Evolutionary conservation across 2,113 vertebrate genomes (phyloP).

Genomic region (Centropristis striata): DNA sequence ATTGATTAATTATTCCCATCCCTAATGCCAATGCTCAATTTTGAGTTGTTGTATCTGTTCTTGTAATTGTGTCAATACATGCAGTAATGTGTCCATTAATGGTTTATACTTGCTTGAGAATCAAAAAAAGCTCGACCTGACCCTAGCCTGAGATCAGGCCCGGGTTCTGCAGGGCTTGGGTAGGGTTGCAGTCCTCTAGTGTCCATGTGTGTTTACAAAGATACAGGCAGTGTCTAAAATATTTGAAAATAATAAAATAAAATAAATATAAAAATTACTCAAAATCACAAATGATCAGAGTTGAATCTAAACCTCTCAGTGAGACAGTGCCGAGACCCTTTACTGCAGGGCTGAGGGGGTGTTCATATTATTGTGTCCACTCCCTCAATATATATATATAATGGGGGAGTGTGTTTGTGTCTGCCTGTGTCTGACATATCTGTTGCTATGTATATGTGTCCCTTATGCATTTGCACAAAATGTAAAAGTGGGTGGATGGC

Average conservation of each 20-base stretch:
- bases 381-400: neutral
- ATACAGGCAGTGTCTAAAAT: neutral
- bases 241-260: neutral
- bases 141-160: too few species aligned
- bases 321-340: too few species aligned
- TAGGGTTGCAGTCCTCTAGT: too few species aligned
- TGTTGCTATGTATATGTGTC: neutral
- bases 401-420: neutral
- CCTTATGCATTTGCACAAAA: slow-evolving; percentile 10
- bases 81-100: neutral
- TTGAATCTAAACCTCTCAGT: neutral
- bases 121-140: too few species aligned
- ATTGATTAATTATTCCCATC: too few species aligned
- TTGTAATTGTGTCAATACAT: neutral
- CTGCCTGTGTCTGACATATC: neutral
- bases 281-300: neutral
- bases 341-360: too few species aligned
- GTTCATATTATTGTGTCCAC: neutral
- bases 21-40: too few species aligned
- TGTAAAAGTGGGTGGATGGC: neutral
- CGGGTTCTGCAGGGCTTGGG: too few species aligned
- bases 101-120: too few species aligned
- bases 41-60: neutral
- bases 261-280: neutral
- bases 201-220: too few species aligned